Base-by-base conservation (phyloP, 2,113 vertebrate species). In the Conger conger region DNA sequence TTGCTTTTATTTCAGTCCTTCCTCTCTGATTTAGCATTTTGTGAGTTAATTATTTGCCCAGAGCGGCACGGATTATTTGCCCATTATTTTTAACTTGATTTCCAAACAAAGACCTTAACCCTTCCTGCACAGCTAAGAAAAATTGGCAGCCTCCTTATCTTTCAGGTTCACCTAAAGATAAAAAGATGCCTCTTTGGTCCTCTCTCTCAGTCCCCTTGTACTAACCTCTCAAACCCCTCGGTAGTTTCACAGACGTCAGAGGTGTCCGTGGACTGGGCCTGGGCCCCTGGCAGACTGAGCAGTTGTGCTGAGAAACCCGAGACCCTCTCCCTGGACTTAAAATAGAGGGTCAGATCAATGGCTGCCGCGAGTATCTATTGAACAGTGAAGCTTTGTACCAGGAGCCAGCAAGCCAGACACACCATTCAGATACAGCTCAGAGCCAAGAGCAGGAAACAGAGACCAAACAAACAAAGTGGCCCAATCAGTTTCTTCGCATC, bases 191-290 rank as follows among this genome's bases (percentile, higher is more conserved):
- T 16, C 27, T 76, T 35, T 57, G 80, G 79, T 83, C 42, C 86
- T 37, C 86, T 83, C 85, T 89, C 89, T 87, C 84, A 53, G 86
- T 85, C 89, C 91, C 89, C 90, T 90, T 85, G 85, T 87, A 85
- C 93, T 94, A 92, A 91, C 15, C 18, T 17, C 54, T 16, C 54
- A 16, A 18, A 27, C n/a, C 68, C n/a, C 68, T 33, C 27, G 11
- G n/a, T 73, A 27, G 20, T 60, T 18, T 18, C 57, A 7, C 13
- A 15, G 27, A 9, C 27, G 60, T 68, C 60, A 68, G 23, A 68
- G 60, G 60, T 68, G 20, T 33, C 68, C 68, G 15, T 33, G n/a
- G 68, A 9, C n/a, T 1, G 27, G n/a, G 11, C 18, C 57, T 3
- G 57, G 57, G 20, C 3, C 60, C 68, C 27, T n/a, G 68, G 68